These are phyloP conservation scores for Aphidius colemani DNA, from an alignment of 2,888 invertebrate species.

Conservation along the genomic window DNA sequence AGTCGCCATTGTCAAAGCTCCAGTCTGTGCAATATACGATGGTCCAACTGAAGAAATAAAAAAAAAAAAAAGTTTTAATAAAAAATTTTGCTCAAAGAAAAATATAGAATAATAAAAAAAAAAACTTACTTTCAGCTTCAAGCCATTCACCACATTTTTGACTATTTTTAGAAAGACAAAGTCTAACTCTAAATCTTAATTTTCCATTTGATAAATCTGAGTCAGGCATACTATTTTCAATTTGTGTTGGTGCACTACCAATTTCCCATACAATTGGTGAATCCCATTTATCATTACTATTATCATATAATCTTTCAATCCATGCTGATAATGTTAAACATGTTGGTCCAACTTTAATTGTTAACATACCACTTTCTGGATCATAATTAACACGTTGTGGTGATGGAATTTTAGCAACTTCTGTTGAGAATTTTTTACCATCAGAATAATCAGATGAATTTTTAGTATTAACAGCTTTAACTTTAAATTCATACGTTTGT, in stretches of 20 bases:
- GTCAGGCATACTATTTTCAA: conserved; percentile 73
- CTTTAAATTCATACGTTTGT: conserved; percentile 85
- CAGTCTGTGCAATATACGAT: conserved; percentile 79
- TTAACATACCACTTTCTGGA: conserved; percentile 74
- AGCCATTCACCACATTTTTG: conserved; percentile 84
- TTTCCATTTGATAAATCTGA: conserved; percentile 63
- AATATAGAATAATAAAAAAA: not conserved
- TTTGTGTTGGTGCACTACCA: conserved; percentile 71
- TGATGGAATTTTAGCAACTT: conserved; percentile 81
- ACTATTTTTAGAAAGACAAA: conserved; percentile 80
- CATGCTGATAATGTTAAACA: conserved; percentile 78
- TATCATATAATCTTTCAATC: conserved; percentile 72
- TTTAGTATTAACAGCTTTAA: conserved; percentile 86
- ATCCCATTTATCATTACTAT: conserved; percentile 67
- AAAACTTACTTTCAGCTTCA: conserved; percentile 79
- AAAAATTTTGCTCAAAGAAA: not conserved
- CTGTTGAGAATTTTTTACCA: conserved; percentile 79
- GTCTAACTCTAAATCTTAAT: conserved; percentile 75
- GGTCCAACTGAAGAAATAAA: conserved; percentile 70
- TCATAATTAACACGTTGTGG: conserved; percentile 84
- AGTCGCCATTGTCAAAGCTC: conserved; percentile 77
- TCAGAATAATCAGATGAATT: conserved; percentile 87
- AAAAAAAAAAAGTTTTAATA: not conserved
- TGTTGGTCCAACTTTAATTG: conserved; percentile 80
- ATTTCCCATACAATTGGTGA: conserved; percentile 77